phyloP scores from a whole-genome alignment of 2,113 vertebrate species.

The Eudorcas thomsonii region DNA sequence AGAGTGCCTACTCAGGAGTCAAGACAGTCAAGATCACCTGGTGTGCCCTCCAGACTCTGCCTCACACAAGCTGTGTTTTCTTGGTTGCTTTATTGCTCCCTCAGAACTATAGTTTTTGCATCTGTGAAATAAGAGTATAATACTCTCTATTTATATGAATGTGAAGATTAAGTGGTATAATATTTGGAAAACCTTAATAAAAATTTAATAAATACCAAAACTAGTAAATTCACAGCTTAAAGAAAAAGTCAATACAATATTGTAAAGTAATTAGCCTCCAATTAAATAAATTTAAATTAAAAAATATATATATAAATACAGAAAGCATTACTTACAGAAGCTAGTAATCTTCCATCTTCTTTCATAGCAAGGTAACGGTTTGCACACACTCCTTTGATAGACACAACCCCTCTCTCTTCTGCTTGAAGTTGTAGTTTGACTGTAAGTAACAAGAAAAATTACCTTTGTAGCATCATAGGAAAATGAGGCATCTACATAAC shows the following conservation, averaged over 20 bases:
- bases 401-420: conserved; percentile 93
- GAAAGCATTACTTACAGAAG: conserved; percentile 85
- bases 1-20: background rate
- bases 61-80: background rate
- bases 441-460: conserved; percentile 60
- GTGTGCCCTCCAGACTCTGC: background rate
- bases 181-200: background rate
- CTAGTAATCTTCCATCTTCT: conserved; percentile 92
- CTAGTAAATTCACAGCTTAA: background rate
- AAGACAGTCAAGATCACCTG: background rate
- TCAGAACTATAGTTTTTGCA: background rate
- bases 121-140: background rate
- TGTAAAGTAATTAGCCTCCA: too few species aligned
- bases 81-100: background rate
- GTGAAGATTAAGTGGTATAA: background rate
- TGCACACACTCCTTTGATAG: conserved; percentile 93
- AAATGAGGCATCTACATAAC: background rate
- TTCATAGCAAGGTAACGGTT: conserved; percentile 98
- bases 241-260: background rate
- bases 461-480: background rate
- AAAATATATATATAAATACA: too few species aligned
- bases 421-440: conserved; percentile 97
- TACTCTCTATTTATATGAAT: background rate
- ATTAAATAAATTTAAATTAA: too few species aligned
- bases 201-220: background rate